A percentile compares a stretch with the other conserved stretches of the same genome.
Conservation (phyloP, 2,797 vertebrate genomes). For the Petrocephalus schoutedeni region DNA sequence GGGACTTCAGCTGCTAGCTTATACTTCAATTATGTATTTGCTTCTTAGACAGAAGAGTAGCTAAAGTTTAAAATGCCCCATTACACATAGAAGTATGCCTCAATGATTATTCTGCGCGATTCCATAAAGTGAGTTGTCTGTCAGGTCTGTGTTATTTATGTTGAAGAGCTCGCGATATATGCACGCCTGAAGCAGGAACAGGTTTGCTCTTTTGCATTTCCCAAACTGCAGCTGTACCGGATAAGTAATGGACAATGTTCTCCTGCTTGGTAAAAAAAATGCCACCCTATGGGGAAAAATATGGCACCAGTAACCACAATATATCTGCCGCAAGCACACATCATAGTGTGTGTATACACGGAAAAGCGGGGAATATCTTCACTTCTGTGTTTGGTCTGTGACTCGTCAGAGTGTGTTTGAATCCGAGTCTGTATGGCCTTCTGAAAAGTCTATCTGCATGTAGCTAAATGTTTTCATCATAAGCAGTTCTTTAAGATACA, state of each 20-base stretch:
- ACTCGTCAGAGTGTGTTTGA: neutral
- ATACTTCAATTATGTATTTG: neutral
- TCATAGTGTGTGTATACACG: neutral
- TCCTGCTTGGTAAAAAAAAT: neutral
- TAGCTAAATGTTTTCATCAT: neutral
- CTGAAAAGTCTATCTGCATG: neutral
- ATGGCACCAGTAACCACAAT: neutral
- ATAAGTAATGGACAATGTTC: conserved; percentile 4
- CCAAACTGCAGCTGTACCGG: neutral
- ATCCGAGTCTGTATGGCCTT: neutral
- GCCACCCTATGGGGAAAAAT: neutral
- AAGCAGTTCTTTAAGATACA: neutral
- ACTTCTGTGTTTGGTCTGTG: neutral
- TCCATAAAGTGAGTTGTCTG: neutral
- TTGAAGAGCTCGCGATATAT: neutral
- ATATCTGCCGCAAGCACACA: neutral
- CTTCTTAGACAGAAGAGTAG: neutral
- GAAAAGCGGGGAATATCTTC: neutral
- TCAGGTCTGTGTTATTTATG: neutral
- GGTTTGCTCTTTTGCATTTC: neutral
- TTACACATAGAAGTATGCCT: neutral
- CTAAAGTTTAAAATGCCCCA: neutral
- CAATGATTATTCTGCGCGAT: neutral
- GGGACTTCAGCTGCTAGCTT: neutral
- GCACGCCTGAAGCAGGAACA: neutral